Evolutionary conservation across 1,140 invertebrate genomes (phyloP), one percentile per base, ranked within the genome.

Genomic region (Alviniconcha marisindica): DNA sequence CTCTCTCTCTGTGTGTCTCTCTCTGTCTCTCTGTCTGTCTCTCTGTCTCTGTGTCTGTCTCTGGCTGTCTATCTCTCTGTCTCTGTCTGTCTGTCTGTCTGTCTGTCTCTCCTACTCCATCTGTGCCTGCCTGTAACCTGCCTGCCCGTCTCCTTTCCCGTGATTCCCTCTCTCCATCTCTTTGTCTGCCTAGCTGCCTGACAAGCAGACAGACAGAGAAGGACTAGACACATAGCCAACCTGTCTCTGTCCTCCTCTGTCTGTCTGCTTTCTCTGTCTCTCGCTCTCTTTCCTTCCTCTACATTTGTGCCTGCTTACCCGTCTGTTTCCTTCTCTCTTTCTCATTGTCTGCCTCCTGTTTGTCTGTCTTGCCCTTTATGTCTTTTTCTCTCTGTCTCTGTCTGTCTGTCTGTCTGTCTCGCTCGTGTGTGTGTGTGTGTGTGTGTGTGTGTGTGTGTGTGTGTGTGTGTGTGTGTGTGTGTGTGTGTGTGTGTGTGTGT

Each of bases 381-480:
- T 12, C 15, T 12, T 15, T 60, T 10, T 60, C 15, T 24, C 15
- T 60, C 15, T 60, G 56, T 60, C 15, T 69, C 3, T 69, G 63
- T 69, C 33, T 21, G 31, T 40, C 33, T 71, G 36, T 71, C 4
- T 40, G 36, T 71, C 7, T 71, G 36, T 66, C 15, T 60, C 15
- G 4, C n/a, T 10, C 24, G 56, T 60, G 63, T 36, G 63, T 5
- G 69, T 71, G 36, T 5, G 28, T 28, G 21, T 31, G 28, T 42
- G 38, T 71, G 69, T 71, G 69, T 40, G 36, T 71, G 69, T 14
- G 69, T 71, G 69, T 40, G 69, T 71, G 69, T 0, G 69, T 71
- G 69, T 71, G 36, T 71, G 69, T 71, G 36, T 71, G 69, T 71
- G 69, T 71, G 69, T 71, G 69, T 71, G 69, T 24, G 69, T 40